Percentiles rank a stretch among this genome's conserved stretches.
phyloP scores from a whole-genome alignment of 2,797 vertebrate genomes.

The Hapalemur alaotrensis region DNA sequence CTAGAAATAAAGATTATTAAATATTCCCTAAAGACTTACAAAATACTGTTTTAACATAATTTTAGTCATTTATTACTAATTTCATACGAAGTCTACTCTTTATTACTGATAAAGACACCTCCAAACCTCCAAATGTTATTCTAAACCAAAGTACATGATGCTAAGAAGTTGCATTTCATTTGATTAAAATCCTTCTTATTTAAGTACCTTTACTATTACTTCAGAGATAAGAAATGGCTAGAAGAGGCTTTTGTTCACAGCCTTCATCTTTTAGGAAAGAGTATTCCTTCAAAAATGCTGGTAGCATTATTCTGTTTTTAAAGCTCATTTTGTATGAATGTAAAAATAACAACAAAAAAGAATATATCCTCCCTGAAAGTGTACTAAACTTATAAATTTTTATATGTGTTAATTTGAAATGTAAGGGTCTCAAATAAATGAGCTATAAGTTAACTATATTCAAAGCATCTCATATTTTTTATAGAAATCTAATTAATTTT shows the following conservation, averaged over 20 bases:
- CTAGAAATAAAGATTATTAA: background rate
- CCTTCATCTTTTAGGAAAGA: slow-evolving; percentile 54
- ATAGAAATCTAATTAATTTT: slow-evolving; percentile 58
- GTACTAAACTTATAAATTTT: background rate
- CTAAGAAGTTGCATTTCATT: slow-evolving; percentile 51
- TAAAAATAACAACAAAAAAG: background rate
- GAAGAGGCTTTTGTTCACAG: slow-evolving; percentile 68
- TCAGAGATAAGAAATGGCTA: slow-evolving; percentile 61
- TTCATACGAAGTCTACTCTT: background rate
- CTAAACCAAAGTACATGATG: slow-evolving; percentile 28
- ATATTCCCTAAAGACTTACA: background rate
- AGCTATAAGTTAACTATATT: slow-evolving; percentile 28
- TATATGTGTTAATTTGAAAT: slow-evolving; percentile 10
- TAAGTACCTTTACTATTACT: slow-evolving; percentile 64
- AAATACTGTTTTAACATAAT: background rate
- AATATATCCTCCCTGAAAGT: background rate
- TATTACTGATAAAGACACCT: background rate
- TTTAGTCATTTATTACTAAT: background rate
- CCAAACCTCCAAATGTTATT: slow-evolving; percentile 22
- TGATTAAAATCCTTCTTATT: slow-evolving; percentile 58
- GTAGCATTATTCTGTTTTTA: slow-evolving; percentile 58
- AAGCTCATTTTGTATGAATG: slow-evolving; percentile 57
- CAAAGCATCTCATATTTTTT: slow-evolving; percentile 27
- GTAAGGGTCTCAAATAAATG: slow-evolving; percentile 32
- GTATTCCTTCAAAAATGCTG: slow-evolving; percentile 67